Evolutionary conservation across 1,140 invertebrate species (phyloP).

Genomic region (Halictus rubicundus): DNA sequence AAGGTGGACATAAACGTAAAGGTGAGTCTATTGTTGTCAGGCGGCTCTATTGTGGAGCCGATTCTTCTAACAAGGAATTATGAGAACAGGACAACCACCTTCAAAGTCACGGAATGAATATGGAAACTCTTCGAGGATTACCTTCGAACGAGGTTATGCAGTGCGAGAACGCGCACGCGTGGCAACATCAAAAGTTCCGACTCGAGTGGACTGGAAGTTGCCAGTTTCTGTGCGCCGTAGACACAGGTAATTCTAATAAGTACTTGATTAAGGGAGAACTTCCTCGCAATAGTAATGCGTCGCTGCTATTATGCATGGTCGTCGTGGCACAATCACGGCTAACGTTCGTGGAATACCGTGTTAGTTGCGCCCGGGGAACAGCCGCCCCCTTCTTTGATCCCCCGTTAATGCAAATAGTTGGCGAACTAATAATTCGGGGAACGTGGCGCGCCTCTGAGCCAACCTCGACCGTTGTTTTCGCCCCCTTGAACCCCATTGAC

Average conservation of each 20-base stretch:
- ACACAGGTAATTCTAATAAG: slow-evolving; percentile 57
- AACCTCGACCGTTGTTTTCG: background rate
- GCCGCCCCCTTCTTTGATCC: slow-evolving; percentile 47
- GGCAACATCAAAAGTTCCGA: slow-evolving; percentile 43
- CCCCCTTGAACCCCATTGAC: background rate
- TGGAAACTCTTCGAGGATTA: slow-evolving; percentile 46
- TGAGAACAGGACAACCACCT: slow-evolving; percentile 9
- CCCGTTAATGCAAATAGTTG: slow-evolving; percentile 44
- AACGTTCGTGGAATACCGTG: slow-evolving; percentile 23
- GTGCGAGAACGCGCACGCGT: background rate
- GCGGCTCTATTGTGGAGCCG: too few relatives aligned
- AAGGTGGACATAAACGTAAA: background rate
- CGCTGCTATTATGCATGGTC: slow-evolving; percentile 22
- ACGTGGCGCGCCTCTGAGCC: background rate
- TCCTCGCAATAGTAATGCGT: slow-evolving; percentile 42
- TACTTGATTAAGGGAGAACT: slow-evolving; percentile 59
- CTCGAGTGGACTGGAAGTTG: slow-evolving; percentile 44
- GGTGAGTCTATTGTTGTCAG: background rate
- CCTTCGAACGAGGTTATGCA: slow-evolving; percentile 50
- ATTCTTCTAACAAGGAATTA: slow-evolving; percentile 49
- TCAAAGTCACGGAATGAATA: slow-evolving; percentile 59
- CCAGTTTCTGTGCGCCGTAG: slow-evolving; percentile 11
- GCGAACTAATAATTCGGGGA: slow-evolving; percentile 40
- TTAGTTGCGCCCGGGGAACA: background rate
- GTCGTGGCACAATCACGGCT: slow-evolving; percentile 37